Conservation (phyloP, 2,888 invertebrate species). For the Athalia cordata region DNA sequence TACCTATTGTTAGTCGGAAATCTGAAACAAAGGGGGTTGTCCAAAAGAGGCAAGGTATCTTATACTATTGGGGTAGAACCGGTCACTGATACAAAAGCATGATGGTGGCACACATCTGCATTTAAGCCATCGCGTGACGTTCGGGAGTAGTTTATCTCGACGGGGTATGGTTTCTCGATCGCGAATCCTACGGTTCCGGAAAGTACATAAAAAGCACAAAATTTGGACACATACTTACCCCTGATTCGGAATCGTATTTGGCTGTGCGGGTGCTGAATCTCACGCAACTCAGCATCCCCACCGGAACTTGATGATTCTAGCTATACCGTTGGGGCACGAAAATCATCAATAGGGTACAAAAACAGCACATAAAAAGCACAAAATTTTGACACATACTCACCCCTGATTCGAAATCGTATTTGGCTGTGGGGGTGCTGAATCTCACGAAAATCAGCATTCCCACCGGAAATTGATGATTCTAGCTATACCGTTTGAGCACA, state of each 20-base stretch:
- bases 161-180: no score
- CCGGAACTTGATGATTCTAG: conserved; percentile 12
- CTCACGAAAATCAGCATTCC: background rate
- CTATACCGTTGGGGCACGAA: conserved; percentile 1
- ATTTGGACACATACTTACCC: background rate
- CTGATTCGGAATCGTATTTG: no score
- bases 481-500: conserved; percentile 2
- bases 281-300: conserved; percentile 9
- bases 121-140: no score
- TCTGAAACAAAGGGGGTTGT: no score
- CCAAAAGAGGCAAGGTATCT: no score
- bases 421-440: background rate
- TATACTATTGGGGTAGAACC: no score
- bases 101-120: no score
- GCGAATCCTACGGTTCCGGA: background rate
- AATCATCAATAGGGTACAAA: conserved; percentile 4
- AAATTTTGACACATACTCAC: background rate
- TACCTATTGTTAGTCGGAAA: no score
- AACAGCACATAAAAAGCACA: conserved; percentile 31
- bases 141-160: no score
- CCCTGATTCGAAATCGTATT: background rate
- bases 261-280: background rate
- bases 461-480: conserved; percentile 12
- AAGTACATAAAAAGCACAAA: conserved; percentile 28
- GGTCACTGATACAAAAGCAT: no score